These are phyloP conservation scores for Apogon hyalosoma DNA, from an alignment of 2,797 vertebrate genomes.

Conservation along the genomic window DNA sequence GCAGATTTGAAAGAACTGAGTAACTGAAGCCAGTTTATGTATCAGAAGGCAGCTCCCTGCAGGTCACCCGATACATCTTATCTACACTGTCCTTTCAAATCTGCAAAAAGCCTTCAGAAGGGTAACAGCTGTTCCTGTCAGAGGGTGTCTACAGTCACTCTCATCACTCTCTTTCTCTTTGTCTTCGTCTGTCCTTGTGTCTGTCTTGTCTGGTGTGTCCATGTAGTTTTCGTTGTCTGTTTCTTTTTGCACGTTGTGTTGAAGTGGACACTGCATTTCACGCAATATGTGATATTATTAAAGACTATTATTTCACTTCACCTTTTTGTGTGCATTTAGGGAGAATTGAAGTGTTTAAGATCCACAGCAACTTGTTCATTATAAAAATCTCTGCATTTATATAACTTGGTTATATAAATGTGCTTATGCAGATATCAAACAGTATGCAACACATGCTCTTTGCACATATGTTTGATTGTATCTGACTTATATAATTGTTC, in stretches of 20 bases:
- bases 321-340: slow-evolving; percentile 4
- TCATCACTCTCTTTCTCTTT: slow-evolving; percentile 44
- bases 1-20: slow-evolving; percentile 67
- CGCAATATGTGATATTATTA: slow-evolving; percentile 32
- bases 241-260: slow-evolving; percentile 51
- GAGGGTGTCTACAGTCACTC: slow-evolving; percentile 52
- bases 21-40: slow-evolving; percentile 42
- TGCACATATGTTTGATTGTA: slow-evolving; percentile 37
- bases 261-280: slow-evolving; percentile 51
- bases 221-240: slow-evolving; percentile 32
- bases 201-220: slow-evolving; percentile 34
- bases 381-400: slow-evolving; percentile 54
- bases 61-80: slow-evolving; percentile 55
- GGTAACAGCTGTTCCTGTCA: slow-evolving; percentile 65
- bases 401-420: slow-evolving; percentile 59
- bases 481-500: slow-evolving; percentile 16
- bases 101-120: slow-evolving; percentile 57
- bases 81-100: slow-evolving; percentile 65
- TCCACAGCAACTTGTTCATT: slow-evolving; percentile 37
- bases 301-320: neutral
- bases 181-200: slow-evolving; percentile 34
- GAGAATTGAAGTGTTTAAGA: neutral
- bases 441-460: slow-evolving; percentile 27
- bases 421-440: slow-evolving; percentile 35
- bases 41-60: slow-evolving; percentile 36